Evolutionary conservation across 2,113 vertebrate species (phyloP).

Genomic region (Beaufortia kweichowensis): DNA sequence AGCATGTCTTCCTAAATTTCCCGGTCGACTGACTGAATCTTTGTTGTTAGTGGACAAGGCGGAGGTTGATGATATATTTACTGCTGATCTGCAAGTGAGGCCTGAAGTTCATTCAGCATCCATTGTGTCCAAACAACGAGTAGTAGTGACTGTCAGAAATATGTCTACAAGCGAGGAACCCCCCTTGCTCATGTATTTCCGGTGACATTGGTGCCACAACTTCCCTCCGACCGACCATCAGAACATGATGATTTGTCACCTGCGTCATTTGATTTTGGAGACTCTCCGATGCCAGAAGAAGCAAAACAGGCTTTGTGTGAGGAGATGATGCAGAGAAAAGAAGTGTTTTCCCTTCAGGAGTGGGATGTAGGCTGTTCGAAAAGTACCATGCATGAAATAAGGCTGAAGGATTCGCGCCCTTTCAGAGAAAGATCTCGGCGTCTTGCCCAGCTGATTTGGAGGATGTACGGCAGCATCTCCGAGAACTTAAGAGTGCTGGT

Average conservation of each 20-base stretch:
- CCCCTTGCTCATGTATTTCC: slow-evolving; percentile 33
- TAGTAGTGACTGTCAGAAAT: slow-evolving; percentile 26
- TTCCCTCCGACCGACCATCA: not conserved
- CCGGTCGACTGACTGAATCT: not conserved
- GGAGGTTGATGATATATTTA: not conserved
- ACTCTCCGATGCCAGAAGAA: slow-evolving; percentile 31
- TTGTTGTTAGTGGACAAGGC: slow-evolving; percentile 22
- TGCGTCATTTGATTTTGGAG: slow-evolving; percentile 23
- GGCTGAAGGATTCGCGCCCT: slow-evolving; percentile 26
- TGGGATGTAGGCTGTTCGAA: no score
- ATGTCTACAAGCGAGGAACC: slow-evolving; percentile 23
- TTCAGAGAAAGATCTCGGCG: slow-evolving; percentile 35
- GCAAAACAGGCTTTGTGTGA: slow-evolving; percentile 13
- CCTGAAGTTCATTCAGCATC: slow-evolving; percentile 39
- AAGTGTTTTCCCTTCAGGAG: slow-evolving; percentile 39
- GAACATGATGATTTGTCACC: not conserved
- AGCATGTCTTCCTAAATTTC: slow-evolving; percentile 1
- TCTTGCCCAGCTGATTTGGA: slow-evolving; percentile 28
- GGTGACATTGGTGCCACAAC: not conserved
- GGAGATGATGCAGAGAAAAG: slow-evolving; percentile 28
- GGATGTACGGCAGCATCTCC: slow-evolving; percentile 20
- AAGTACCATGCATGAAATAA: slow-evolving; percentile 40
- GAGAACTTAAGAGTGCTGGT: not conserved
- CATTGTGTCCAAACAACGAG: not conserved
- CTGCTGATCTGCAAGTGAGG: slow-evolving; percentile 19